Percentiles rank a stretch among this genome's conserved stretches.
These are phyloP conservation scores for Drosophila mercatorum DNA, from an alignment of 2,888 invertebrate species.

Conservation along the genomic window DNA sequence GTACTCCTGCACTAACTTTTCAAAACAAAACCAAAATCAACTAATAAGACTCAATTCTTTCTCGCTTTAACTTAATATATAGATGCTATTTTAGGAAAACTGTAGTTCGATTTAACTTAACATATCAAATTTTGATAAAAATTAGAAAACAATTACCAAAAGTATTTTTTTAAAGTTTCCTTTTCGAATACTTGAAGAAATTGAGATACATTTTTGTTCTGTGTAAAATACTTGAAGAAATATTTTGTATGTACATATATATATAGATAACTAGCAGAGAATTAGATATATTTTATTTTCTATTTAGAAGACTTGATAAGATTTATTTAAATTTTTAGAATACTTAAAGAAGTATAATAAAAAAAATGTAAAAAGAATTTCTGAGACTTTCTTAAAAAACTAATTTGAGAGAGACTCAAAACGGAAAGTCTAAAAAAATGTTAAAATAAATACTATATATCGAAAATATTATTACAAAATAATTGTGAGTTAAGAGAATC, in stretches of 20 bases:
- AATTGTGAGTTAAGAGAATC: too few species aligned
- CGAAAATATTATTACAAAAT: too few species aligned
- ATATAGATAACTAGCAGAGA: too few species aligned
- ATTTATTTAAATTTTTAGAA: neutral
- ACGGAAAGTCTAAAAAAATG: too few species aligned
- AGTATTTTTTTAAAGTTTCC: neutral
- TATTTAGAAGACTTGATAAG: neutral
- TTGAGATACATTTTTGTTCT: too few species aligned
- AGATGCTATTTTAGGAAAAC: neutral
- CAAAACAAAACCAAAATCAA: slow-evolving; percentile 1
- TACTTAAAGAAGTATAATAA: neutral
- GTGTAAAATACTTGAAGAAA: too few species aligned
- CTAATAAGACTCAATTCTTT: slow-evolving; percentile 26
- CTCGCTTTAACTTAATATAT: neutral
- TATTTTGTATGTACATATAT: too few species aligned
- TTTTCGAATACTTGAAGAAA: neutral
- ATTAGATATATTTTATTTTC: neutral
- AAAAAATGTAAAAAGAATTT: neutral
- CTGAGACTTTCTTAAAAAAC: too few species aligned
- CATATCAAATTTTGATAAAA: neutral
- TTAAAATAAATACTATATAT: neutral
- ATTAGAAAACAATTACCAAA: neutral
- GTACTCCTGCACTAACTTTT: slow-evolving; percentile 46
- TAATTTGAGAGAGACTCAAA: too few species aligned
- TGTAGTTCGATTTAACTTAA: neutral